phyloP scores from a whole-genome alignment of 2,888 invertebrate species.

The Tetanocera ferruginea region DNA sequence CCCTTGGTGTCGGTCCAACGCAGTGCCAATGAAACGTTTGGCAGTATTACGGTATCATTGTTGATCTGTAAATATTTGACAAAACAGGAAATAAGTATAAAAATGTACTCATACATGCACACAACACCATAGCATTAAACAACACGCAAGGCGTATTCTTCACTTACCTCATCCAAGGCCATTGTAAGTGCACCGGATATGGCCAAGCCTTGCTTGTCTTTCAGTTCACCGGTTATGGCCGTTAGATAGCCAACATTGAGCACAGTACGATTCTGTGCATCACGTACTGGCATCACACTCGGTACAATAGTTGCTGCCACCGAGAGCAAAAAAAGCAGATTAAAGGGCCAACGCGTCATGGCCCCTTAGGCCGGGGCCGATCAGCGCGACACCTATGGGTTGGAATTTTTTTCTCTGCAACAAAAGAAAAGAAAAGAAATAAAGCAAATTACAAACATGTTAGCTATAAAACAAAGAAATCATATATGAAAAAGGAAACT shows the following conservation, averaged over 20 bases:
- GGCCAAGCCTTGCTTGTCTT: conserved; percentile 86
- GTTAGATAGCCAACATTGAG: conserved; percentile 90
- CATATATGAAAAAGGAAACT: conserved; percentile 41
- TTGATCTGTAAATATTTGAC: conserved; percentile 75
- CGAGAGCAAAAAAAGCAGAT: conserved; percentile 76
- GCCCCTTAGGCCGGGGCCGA: conserved; percentile 73
- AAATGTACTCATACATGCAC: not conserved
- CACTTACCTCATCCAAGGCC: conserved; percentile 84
- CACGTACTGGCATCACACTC: conserved; percentile 69
- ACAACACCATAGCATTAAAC: not conserved
- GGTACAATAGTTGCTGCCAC: conserved; percentile 73
- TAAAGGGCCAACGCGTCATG: conserved; percentile 72
- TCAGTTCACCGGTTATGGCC: conserved; percentile 82
- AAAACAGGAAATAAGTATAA: conserved; percentile 6
- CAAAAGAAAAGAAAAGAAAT: conserved; percentile 41
- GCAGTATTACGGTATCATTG: conserved; percentile 77
- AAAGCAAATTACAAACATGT: conserved; percentile 45
- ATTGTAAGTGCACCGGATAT: conserved; percentile 92
- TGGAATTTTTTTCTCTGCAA: conserved; percentile 69
- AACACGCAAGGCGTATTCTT: not conserved
- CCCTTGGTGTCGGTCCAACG: conserved; percentile 89
- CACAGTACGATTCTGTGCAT: conserved; percentile 69
- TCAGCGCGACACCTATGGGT: conserved; percentile 75
- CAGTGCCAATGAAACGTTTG: conserved; percentile 80
- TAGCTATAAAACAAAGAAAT: conserved; percentile 48